Percentiles rank a stretch among this genome's conserved stretches.
Conservation (phyloP, 2,113 vertebrate genomes). For the Microcebus tavaratra region DNA sequence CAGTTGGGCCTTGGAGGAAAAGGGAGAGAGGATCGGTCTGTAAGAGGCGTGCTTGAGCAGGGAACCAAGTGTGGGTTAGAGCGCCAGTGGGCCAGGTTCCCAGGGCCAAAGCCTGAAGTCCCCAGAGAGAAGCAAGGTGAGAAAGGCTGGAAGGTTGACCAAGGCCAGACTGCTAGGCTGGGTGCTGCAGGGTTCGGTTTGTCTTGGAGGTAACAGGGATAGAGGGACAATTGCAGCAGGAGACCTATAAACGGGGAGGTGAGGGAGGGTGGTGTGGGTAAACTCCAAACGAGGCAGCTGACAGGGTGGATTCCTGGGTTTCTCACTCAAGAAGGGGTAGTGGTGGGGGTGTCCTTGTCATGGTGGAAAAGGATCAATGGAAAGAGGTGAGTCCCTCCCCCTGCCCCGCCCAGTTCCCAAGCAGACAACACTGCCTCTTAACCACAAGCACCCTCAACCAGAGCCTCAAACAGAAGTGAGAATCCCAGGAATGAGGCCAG, state of each 20-base stretch:
- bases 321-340: neutral
- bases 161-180: neutral
- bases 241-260: neutral
- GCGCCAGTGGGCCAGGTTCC: neutral
- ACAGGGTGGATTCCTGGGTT: neutral
- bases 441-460: neutral
- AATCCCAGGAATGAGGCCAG: neutral
- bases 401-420: neutral
- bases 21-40: neutral
- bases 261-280: neutral
- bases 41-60: neutral
- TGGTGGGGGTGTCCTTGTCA: neutral
- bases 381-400: neutral
- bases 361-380: neutral
- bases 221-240: neutral
- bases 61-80: neutral
- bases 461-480: neutral
- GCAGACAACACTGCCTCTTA: neutral
- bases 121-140: neutral
- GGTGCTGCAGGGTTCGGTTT: neutral
- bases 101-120: neutral
- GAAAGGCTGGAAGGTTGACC: neutral
- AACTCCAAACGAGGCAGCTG: neutral
- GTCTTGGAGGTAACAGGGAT: neutral
- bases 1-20: neutral